Percentiles rank a stretch among this genome's conserved stretches.
Evolutionary conservation across 2,888 invertebrate genomes (phyloP).

Genomic region (Apodemia zela): DNA sequence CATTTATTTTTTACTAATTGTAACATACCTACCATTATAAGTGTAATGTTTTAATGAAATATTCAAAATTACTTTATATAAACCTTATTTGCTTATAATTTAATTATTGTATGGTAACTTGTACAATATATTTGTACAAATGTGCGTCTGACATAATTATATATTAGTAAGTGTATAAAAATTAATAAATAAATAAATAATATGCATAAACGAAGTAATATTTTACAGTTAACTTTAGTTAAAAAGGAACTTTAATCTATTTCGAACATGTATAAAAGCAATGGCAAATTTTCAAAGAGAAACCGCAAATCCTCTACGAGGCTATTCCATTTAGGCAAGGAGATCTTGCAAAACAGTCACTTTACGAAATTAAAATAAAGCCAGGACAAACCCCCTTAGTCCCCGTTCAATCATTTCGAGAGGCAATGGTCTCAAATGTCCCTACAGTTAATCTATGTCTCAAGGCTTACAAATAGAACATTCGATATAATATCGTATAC

Average conservation of each 20-base stretch:
- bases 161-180: too few relatives aligned
- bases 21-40: neutral
- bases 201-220: neutral
- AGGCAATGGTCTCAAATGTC: conserved; percentile 63
- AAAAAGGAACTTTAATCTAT: neutral
- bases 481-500: conserved; percentile 41
- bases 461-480: conserved; percentile 45
- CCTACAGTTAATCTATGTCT: conserved; percentile 54
- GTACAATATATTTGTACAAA: too few relatives aligned
- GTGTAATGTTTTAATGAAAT: neutral
- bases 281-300: conserved; percentile 26
- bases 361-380: conserved; percentile 77
- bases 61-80: too few relatives aligned
- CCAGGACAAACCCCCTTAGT: conserved; percentile 66
- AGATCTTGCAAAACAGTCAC: conserved; percentile 73
- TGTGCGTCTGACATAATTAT: too few relatives aligned
- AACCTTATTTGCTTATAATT: too few relatives aligned
- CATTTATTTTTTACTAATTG: neutral
- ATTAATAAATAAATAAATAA: too few relatives aligned
- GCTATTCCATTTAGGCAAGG: conserved; percentile 45
- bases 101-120: too few relatives aligned
- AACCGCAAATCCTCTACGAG: conserved; percentile 44
- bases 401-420: conserved; percentile 77
- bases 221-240: neutral
- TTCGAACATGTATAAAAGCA: neutral